phyloP scores from a whole-genome alignment of 2,113 vertebrate genomes.

The Isichthys henryi region DNA sequence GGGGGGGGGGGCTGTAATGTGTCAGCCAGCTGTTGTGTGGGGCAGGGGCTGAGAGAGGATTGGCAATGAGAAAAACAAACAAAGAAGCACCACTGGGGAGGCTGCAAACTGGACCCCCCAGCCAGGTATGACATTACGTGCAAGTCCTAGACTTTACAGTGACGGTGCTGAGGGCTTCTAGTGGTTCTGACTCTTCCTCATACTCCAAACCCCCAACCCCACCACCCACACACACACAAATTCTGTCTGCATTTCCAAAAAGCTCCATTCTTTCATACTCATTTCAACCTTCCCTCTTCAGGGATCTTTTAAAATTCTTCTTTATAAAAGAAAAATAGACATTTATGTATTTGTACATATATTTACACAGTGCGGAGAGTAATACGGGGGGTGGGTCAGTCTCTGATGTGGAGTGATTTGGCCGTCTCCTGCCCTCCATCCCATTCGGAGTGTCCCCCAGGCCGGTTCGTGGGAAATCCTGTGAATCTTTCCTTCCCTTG shows the following conservation, averaged over 20 bases:
- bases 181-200: not conserved
- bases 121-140: not conserved
- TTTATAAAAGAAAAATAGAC: conserved; percentile 71
- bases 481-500: not conserved
- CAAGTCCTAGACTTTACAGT: not conserved
- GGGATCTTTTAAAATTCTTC: conserved; percentile 66
- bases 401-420: conserved; percentile 26
- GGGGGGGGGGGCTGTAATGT: not conserved
- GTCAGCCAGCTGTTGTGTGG: not conserved
- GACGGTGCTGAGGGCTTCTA: not conserved
- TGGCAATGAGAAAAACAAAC: not conserved
- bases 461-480: not conserved
- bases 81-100: not conserved
- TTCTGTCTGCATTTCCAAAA: not conserved
- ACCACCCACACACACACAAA: not conserved
- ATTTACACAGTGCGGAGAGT: conserved; percentile 51
- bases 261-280: not conserved
- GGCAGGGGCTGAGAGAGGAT: not conserved
- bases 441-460: conserved; percentile 24
- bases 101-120: not conserved
- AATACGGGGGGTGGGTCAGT: conserved; percentile 29
- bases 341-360: conserved; percentile 57
- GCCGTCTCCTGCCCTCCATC: conserved; percentile 47
- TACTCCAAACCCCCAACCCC: not conserved
- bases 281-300: conserved; percentile 46